Conservation (phyloP, 2,888 invertebrate genomes). For the Acronicta psi region DNA sequence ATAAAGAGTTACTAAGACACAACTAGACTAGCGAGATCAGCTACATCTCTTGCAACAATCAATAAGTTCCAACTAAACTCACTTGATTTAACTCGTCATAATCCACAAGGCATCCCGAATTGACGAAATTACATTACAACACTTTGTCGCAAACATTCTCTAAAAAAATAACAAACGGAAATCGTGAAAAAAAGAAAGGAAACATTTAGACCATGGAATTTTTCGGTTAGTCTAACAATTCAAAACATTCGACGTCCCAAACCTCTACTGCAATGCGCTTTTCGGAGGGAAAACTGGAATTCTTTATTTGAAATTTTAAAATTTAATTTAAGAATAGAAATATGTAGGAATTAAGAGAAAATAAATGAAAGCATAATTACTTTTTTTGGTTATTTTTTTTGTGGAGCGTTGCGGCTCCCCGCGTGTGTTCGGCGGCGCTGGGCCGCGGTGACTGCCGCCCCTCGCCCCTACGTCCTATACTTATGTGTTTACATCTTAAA, state of each 20-base stretch:
- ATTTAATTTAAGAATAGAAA: conserved; percentile 1
- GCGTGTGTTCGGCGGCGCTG: conserved; percentile 75
- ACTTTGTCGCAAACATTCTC: conserved; percentile 38
- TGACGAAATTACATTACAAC: conserved; percentile 52
- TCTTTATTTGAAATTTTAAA: conserved; percentile 1
- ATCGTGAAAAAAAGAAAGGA: conserved; percentile 48
- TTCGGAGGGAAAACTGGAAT: conserved; percentile 13
- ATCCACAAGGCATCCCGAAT: conserved; percentile 68
- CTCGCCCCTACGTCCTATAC: conserved; percentile 76
- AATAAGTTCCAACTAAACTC: conserved; percentile 59
- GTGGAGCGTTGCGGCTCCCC: conserved; percentile 48
- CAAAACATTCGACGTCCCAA: conserved; percentile 47
- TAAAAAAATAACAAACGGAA: conserved; percentile 43
- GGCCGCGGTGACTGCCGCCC: conserved; percentile 79
- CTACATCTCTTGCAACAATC: conserved; percentile 58
- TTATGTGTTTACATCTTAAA: conserved; percentile 87
- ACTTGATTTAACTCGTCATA: conserved; percentile 61
- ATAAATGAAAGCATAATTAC: conserved; percentile 48
- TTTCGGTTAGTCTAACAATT: conserved; percentile 50
- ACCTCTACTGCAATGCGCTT: conserved; percentile 54
- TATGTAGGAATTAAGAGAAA: conserved; percentile 18
- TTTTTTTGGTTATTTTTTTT: conserved; percentile 51
- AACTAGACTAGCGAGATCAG: conserved; percentile 31
- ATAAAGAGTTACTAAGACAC: conserved; percentile 34
- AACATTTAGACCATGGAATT: conserved; percentile 47